Evolutionary conservation across 2,888 invertebrate species (phyloP), one percentile per base, ranked within the genome.

Genomic region (Liodrosophila aerea): DNA sequence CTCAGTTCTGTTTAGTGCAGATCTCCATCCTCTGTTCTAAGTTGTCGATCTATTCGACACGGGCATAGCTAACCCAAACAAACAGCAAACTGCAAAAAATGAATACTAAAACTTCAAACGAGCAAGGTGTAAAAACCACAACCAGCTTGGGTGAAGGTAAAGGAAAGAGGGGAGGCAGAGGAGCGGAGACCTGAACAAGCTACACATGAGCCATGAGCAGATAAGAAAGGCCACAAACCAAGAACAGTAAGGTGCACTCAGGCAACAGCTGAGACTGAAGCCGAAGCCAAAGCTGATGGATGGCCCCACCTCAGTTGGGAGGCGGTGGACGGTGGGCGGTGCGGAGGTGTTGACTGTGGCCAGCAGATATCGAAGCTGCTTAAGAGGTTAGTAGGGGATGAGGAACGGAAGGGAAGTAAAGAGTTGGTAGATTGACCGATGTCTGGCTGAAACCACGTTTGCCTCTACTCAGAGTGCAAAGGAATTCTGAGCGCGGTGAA

Each of bases 401-500:
- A 3, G 3, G n/a, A 30, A 44, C 29, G 40, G 37, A 47, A 12
- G 33, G 4, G 40, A 22, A 41, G 40, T 15, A 33, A 18, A 37
- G 51, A 50, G 58, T 43, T 41, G 40, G 62, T 37, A 63, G 73
- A 76, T 80, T 76, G 76, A 76, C 59, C 76, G 81, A 76, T 76
- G 81, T 80, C 80, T 83, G 73, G 44, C 49, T 59, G 49, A 8
- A 27, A 49, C 40, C 46, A 46, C 46, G 65, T 40, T 58, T 16
- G 47, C 16, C 49, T 40, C 52, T 51, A 33, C 54, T 60, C 61
- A 33, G 18, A 53, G 63, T 68, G 63, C 59, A 72, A 68, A 76
- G 65, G 80, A 80, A 78, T 78, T 83, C 78, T 80, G 59, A 76
- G 64, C 59, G 63, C 57, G 78, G 78, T 83, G 78, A 78, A 78